Conservation (phyloP, 2,113 vertebrate genomes). For the Lethenteron reissneri region DNA sequence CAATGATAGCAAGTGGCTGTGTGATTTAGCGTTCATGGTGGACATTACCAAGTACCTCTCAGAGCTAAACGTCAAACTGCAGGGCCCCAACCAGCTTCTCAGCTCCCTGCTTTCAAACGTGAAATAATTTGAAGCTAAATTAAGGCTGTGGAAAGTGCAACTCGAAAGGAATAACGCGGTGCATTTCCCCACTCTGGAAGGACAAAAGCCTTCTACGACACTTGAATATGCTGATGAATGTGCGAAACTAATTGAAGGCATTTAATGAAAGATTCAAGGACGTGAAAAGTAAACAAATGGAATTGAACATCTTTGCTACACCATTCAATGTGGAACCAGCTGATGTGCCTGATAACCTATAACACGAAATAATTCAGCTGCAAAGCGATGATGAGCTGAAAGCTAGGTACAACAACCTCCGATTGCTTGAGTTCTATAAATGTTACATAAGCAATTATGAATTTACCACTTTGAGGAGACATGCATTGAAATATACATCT, state of each 20-base stretch:
- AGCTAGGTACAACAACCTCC: conserved; percentile 17
- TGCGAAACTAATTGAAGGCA: conserved; percentile 13
- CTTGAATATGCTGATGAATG: conserved; percentile 13
- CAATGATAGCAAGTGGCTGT: conserved; percentile 3
- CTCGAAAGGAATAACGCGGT: background rate
- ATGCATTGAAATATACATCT: conserved; percentile 19
- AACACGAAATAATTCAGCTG: conserved; percentile 17
- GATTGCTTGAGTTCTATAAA: conserved; percentile 16
- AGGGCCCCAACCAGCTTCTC: background rate
- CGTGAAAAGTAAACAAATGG: conserved; percentile 16
- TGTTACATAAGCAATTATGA: conserved; percentile 13
- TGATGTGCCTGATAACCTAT: conserved; percentile 16
- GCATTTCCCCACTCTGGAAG: conserved; percentile 8
- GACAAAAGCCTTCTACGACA: conserved; percentile 13
- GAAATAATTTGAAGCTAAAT: background rate
- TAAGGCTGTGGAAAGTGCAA: conserved; percentile 2
- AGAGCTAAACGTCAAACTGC: conserved; percentile 3
- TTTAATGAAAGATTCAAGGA: conserved; percentile 14
- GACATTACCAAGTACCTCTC: conserved; percentile 7
- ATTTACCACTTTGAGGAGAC: conserved; percentile 18
- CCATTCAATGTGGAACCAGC: conserved; percentile 17
- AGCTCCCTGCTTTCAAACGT: background rate
- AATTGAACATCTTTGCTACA: conserved; percentile 16
- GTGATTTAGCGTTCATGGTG: conserved; percentile 6
- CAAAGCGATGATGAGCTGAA: conserved; percentile 18